These are phyloP conservation scores for Redunca redunca DNA, from an alignment of 2,113 vertebrate genomes.

Conservation along the genomic window DNA sequence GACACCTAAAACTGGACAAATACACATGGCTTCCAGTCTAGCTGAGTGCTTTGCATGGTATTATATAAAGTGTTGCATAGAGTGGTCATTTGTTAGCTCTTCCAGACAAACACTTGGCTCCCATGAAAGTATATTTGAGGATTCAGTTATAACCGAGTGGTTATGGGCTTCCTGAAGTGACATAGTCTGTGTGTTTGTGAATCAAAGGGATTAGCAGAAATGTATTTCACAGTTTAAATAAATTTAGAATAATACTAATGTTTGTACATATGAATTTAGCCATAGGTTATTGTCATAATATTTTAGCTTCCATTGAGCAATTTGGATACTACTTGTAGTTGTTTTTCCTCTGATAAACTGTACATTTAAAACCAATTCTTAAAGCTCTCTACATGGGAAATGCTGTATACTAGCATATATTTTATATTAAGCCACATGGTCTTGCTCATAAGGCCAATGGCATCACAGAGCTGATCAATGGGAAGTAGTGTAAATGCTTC, in stretches of 20 bases:
- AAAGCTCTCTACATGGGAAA: neutral
- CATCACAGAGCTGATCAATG: neutral
- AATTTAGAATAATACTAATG: neutral
- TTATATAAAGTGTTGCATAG: neutral
- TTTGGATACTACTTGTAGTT: neutral
- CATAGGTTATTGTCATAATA: neutral
- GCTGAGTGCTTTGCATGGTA: neutral
- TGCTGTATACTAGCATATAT: neutral
- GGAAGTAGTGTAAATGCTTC: neutral
- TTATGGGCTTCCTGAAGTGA: neutral
- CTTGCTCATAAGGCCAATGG: neutral
- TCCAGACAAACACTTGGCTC: neutral
- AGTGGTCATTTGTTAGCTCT: neutral
- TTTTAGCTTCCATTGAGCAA: neutral
- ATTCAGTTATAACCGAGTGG: neutral
- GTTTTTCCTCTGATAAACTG: neutral
- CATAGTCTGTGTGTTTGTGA: neutral
- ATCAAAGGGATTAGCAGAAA: neutral
- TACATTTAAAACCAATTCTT: neutral
- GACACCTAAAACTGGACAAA: neutral
- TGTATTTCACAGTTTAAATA: neutral
- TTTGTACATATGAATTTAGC: neutral
- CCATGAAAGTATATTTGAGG: neutral
- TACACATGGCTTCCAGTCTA: neutral
- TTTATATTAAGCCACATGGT: neutral